These are phyloP conservation scores for Nothura maculosa DNA, from an alignment of 2,797 vertebrate genomes.

Conservation along the genomic window DNA sequence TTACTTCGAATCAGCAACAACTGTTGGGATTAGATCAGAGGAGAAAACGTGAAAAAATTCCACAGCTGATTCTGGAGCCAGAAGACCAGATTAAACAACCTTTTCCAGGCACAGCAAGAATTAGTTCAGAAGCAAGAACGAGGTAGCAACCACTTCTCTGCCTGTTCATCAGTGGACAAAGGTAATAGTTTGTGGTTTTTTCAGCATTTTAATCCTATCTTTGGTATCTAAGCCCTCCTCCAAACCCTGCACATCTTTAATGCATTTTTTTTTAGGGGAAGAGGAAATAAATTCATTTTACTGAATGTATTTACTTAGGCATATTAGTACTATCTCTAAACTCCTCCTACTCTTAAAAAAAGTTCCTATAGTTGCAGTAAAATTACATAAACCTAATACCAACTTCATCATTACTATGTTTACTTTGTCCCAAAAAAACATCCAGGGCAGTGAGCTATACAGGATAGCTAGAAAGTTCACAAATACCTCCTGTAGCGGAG, in stretches of 20 bases:
- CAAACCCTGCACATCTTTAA: background rate
- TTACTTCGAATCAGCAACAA: background rate
- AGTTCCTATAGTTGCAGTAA: background rate
- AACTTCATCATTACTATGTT: background rate
- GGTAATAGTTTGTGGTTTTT: background rate
- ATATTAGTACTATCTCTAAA: background rate
- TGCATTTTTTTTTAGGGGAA: no score
- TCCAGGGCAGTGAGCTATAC: background rate
- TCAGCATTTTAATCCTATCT: background rate
- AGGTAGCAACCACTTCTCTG: background rate
- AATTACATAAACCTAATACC: background rate
- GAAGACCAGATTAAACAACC: background rate
- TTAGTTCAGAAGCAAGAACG: background rate
- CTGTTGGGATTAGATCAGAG: background rate
- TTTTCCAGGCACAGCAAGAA: background rate
- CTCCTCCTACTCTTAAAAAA: rapidly evolving
- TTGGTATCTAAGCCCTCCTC: background rate
- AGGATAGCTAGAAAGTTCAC: background rate
- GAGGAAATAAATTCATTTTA: no score
- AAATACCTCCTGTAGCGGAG: background rate
- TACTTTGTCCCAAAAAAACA: background rate
- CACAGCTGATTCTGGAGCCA: background rate
- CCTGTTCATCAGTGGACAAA: background rate
- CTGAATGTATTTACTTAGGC: background rate
- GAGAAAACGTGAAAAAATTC: background rate